Percentiles rank a stretch among this genome's conserved stretches.
phyloP scores from a whole-genome alignment of 2,113 vertebrate genomes.

The Lepidothrix coronata region DNA sequence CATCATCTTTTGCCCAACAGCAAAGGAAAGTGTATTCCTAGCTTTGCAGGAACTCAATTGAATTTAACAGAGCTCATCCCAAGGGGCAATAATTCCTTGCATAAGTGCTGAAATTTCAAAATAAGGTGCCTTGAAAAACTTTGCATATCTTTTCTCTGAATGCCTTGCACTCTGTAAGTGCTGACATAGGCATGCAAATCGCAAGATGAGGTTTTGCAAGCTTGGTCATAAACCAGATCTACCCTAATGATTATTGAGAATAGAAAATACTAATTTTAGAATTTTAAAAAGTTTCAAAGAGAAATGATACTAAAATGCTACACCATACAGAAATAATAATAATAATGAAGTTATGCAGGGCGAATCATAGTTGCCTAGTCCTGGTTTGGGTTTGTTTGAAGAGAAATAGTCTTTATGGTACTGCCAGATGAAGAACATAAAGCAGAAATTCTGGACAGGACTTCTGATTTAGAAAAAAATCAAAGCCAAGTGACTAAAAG shows the following conservation, averaged over 20 bases:
- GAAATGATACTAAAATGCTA: neutral
- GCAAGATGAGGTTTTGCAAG: neutral
- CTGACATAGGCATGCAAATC: neutral
- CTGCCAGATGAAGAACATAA: neutral
- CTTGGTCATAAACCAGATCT: neutral
- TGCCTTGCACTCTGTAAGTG: neutral
- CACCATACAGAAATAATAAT: neutral
- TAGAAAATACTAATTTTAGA: neutral
- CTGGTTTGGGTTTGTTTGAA: neutral
- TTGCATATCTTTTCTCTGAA: neutral
- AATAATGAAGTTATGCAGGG: neutral
- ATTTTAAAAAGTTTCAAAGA: constrained; percentile 1
- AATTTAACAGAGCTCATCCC: neutral
- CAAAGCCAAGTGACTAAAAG: neutral
- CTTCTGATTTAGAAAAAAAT: neutral
- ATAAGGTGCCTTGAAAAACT: neutral
- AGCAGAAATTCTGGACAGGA: neutral
- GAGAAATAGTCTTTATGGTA: neutral
- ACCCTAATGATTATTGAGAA: neutral
- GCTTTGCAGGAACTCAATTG: neutral
- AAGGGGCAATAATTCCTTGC: neutral
- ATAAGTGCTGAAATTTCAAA: constrained; percentile 19
- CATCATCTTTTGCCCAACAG: neutral
- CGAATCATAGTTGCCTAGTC: neutral
- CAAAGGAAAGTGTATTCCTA: neutral